These are phyloP conservation scores for Dendrolimus houi DNA, from an alignment of 2,888 invertebrate species.

Conservation along the genomic window DNA sequence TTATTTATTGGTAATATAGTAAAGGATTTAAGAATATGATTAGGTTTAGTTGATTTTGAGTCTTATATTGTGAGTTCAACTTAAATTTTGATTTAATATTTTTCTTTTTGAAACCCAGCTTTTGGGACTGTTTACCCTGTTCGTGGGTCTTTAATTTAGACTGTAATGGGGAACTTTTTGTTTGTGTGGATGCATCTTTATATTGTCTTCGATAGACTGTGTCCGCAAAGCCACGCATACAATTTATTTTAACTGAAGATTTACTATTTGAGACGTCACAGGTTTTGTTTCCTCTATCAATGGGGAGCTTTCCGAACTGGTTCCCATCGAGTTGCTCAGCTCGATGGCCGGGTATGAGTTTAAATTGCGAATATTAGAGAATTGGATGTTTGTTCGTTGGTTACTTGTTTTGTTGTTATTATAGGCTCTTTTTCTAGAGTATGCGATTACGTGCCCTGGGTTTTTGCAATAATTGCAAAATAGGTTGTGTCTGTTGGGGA, in stretches of 20 bases:
- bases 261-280: no score
- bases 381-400: not conserved
- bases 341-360: constrained; percentile 8
- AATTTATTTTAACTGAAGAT: no score
- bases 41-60: constrained; percentile 1
- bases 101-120: not conserved
- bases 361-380: constrained; percentile 6
- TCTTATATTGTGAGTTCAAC: constrained; percentile 7
- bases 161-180: not conserved
- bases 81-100: not conserved
- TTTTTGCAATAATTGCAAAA: constrained; percentile 8
- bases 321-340: constrained; percentile 6
- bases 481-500: not conserved
- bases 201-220: constrained; percentile 6
- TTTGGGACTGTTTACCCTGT: no score
- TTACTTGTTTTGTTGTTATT: constrained; percentile 1
- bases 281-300: no score
- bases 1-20: constrained; percentile 18
- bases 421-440: constrained; percentile 5
- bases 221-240: no score
- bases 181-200: constrained; percentile 5
- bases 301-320: not conserved
- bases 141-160: no score
- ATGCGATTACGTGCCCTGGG: constrained; percentile 3
- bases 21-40: constrained; percentile 8